phyloP scores from a whole-genome alignment of 2,113 vertebrate genomes.

The Rhodinocichla rosea region DNA sequence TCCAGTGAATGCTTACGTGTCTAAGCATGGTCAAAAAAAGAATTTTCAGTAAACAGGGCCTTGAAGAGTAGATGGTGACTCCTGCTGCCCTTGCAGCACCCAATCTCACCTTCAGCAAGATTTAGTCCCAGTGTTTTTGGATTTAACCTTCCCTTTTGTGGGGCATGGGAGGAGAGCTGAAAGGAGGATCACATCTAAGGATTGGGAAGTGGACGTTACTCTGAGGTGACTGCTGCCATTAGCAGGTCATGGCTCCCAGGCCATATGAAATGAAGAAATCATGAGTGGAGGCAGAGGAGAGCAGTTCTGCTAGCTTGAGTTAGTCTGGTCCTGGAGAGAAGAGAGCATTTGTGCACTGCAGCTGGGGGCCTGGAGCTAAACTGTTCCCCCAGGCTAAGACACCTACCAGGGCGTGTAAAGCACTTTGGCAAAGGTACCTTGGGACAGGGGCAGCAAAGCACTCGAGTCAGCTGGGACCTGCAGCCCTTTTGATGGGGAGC shows the following conservation, averaged over 20 bases:
- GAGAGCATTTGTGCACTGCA: background rate
- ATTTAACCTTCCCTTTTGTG: background rate
- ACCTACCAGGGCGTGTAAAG: background rate
- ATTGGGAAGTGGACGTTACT: background rate
- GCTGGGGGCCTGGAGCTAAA: background rate
- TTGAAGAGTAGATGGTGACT: background rate
- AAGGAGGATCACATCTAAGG: background rate
- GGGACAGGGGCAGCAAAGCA: background rate
- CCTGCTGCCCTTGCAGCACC: background rate
- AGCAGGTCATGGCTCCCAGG: background rate
- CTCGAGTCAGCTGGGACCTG: background rate
- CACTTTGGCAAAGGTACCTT: background rate
- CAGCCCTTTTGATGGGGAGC: background rate
- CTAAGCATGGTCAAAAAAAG: background rate
- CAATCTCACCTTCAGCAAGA: background rate
- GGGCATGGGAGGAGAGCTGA: background rate
- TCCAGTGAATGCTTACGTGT: background rate
- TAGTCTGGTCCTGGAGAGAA: background rate
- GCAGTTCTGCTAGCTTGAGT: background rate
- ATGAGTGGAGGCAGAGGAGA: background rate
- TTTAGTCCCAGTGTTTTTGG: background rate
- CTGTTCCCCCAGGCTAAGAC: background rate
- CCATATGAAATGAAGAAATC: background rate
- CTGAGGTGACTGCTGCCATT: background rate
- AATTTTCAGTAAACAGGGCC: background rate